Base-by-base conservation (phyloP, 2,797 vertebrate genomes). In the Crocodylus rhombifer region DNA sequence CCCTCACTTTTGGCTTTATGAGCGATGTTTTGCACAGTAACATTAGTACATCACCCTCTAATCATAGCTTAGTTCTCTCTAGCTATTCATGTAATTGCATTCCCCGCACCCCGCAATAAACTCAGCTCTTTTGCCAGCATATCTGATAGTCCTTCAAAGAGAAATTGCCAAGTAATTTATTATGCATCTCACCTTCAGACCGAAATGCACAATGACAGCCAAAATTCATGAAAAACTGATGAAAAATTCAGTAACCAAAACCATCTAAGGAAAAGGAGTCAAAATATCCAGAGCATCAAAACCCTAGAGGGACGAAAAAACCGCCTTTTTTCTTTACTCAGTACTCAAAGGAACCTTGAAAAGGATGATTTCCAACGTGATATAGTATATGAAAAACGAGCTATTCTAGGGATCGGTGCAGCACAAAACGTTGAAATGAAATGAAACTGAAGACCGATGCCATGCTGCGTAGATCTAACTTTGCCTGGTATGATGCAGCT, bases 181-280 rank as follows among this genome's bases (percentile, higher is more conserved):
- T 30, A 64, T 12, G 11, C 17, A 51, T 75, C 79, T 80, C 63
- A 20, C 20, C 51, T 61, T 8, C 7, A 3, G 75, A 30, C 56
- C 23, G 75, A 30, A 33, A 30, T 57, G 21, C 4, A 1, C 26
- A 4, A 55, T n/a, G 79, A 57, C 0, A 2, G 65, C 84, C 71
- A 18, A 16, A 15, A 3, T 0, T 51, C 4, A 5, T 4, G 81
- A 86, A 63, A 69, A 80, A 28, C 67, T 57, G 20, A 0, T 0
- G 65, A 62, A 92, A 1, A 5, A 84, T 61, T 12, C 11, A 1
- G 78, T n/a, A 81, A 36, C 21, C 30, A 28, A 84, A 93, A 62
- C 16, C 28, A n/a, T 1, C 25, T 65, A 0, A 0, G 51, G 30
- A 42, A 30, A 58, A 0, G 0, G 69, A 73, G 69, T 10, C 69